Base-by-base conservation (phyloP, 2,888 invertebrate species). In the Dendrolimus houi region DNA sequence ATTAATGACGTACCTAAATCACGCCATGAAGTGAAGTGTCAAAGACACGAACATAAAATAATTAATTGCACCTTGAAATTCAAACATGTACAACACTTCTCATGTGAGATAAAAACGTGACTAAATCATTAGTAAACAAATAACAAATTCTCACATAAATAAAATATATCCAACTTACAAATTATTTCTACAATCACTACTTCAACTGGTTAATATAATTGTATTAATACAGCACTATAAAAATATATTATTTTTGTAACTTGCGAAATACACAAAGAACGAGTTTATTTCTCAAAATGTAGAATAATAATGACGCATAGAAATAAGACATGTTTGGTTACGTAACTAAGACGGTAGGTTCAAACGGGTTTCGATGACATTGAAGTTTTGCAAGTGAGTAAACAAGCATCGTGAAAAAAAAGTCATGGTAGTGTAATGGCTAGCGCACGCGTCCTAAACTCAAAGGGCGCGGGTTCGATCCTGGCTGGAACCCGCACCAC, bases 61-160 rank as follows among this genome's bases (percentile, higher is more conserved):
- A 72, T 70, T 60, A 59, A 64, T 66, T 64, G 75, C 70, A 74
- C 80, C 80, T 79, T 77, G 77, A 70, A 56, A 64, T 63, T 56
- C 59, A 59, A 62, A 66, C 60, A 61, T 61, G 63, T 9, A 47
- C 47, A 47, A 47, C 6, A 47, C 12, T 10, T 10, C 9, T 10
- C 9, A 12, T 12, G 47, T 47, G 12, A 47, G 47, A 12, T 47
- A 47, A 47, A 29, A 47, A 47, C 47, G 47, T 47, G 47, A 47
- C 47, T 47, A 47, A 2, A 47, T 29, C 29, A 29, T 29, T 29
- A 29, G 29, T 29, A 6, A 6, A 29, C 29, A 29, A 29, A 29
- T 29, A 29, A 29, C 3, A 29, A 3, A 29, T 29, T 29, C 29
- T 29, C 29, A 29, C 29, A 29, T 6, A 29, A 29, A 29, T 29